Evolutionary conservation across 2,113 vertebrate genomes (phyloP), one percentile per base, ranked within the genome.

Genomic region (Dasyprocta punctata): DNA sequence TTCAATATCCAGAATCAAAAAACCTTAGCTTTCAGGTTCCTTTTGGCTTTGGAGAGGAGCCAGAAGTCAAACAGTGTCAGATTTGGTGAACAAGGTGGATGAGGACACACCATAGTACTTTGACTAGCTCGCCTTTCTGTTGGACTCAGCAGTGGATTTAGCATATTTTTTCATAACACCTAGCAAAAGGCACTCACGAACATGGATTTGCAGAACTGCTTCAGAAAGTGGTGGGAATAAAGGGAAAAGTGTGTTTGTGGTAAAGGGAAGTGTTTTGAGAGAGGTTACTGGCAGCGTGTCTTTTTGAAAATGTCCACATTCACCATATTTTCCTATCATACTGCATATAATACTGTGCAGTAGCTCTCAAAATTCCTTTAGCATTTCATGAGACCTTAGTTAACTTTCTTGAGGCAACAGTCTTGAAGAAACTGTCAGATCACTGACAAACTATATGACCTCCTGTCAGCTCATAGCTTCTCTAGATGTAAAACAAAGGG

Each of bases 381-480:
- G 13, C 22, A 54, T 73, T 82, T 82, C 44, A 63, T 73, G n/a
- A 82, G 20, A 47, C 60, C 33, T 87, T 73, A 80, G 10, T 92
- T 81, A 86, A 86, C 41, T 71, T 73, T 92, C 6, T 77, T 67
- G 26, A 89, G 13, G 30, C 17, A 75, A 49, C 24, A 17, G 5
- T 67, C 14, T 47, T 92, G 24, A 77, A 88, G 56, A 63, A 87
- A 73, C 16, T 81, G 36, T 61, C n/a, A 58, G 36, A 87, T 82
- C 94, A 95, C 19, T 60, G 54, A 86, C 73, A 61, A 88, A 92
- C 36, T 61, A 24, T 80, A 44, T 58, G 61, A 93, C 63, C 86
- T 92, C 69, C 71, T 78, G 20, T 82, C 56, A 77, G 56, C 22
- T 90, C 56, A 75, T 52, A 56, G 36, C 67, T 90, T 92, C 33